Conservation (phyloP, 2,113 vertebrate species). For the Aramus guarauna region DNA sequence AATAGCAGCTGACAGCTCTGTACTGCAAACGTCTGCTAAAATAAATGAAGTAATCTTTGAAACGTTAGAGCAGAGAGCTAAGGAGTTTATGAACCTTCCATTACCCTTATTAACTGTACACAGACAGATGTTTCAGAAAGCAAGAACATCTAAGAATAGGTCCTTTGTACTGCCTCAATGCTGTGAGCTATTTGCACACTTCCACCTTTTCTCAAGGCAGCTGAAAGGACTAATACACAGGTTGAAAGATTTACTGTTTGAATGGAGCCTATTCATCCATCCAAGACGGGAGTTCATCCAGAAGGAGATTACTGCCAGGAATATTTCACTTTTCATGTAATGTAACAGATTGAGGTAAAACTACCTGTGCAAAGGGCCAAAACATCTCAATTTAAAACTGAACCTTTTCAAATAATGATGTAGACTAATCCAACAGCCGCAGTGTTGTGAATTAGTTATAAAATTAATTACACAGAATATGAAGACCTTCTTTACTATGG, state of each 20-base stretch:
- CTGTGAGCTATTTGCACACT: neutral
- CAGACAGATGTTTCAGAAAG: neutral
- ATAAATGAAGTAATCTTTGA: neutral
- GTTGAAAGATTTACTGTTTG: neutral
- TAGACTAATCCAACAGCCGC: neutral
- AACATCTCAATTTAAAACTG: neutral
- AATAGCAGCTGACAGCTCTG: slow-evolving; percentile 12
- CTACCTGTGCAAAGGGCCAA: neutral
- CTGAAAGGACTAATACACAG: neutral
- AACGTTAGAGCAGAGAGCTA: neutral
- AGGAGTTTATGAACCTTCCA: slow-evolving; percentile 4
- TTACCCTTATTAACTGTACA: slow-evolving; percentile 5
- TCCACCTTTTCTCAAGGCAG: neutral
- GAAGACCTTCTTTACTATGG: neutral
- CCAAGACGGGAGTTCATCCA: neutral
- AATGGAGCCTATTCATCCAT: neutral
- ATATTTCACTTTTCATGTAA: neutral
- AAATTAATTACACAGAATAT: neutral
- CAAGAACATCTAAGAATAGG: neutral
- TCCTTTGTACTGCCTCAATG: neutral
- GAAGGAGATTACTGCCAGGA: neutral
- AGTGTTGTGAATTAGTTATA: neutral
- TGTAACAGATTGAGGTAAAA: neutral
- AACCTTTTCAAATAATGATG: neutral
- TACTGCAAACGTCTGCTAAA: neutral